These are phyloP conservation scores for Dicycla oo DNA, from an alignment of 2,888 invertebrate genomes.

Conservation along the genomic window DNA sequence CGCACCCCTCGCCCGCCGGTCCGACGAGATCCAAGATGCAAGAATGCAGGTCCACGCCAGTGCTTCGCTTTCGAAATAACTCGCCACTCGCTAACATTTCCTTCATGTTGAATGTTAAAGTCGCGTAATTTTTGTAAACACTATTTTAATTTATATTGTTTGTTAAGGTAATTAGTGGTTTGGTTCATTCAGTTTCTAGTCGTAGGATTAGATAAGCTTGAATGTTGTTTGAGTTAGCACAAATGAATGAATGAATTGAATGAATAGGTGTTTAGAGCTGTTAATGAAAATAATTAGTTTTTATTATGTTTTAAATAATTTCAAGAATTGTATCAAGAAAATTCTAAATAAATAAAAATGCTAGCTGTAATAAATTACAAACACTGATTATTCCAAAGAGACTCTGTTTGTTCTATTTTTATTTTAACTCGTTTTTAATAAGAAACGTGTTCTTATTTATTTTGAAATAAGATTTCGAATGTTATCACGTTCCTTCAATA, in stretches of 20 bases:
- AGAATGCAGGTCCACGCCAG: constrained; percentile 83
- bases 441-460: constrained; percentile 39
- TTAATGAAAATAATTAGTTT: too few species aligned
- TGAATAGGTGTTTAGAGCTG: background rate
- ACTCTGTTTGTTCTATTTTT: background rate
- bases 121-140: constrained; percentile 50
- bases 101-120: constrained; percentile 65
- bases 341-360: background rate
- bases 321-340: background rate
- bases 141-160: constrained; percentile 19
- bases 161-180: background rate
- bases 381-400: background rate
- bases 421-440: constrained; percentile 2
- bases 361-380: background rate
- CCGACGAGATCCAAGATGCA: constrained; percentile 84
- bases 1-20: constrained; percentile 78
- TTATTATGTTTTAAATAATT: background rate
- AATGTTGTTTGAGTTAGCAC: background rate
- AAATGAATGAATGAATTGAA: constrained; percentile 10
- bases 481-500: constrained; percentile 13
- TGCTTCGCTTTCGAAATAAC: constrained; percentile 86
- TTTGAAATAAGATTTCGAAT: constrained; percentile 6
- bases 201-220: background rate
- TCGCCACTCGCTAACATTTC: constrained; percentile 77
- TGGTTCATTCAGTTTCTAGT: background rate